Base-by-base conservation (phyloP, 2,797 vertebrate species). In the Eulemur mongoz region DNA sequence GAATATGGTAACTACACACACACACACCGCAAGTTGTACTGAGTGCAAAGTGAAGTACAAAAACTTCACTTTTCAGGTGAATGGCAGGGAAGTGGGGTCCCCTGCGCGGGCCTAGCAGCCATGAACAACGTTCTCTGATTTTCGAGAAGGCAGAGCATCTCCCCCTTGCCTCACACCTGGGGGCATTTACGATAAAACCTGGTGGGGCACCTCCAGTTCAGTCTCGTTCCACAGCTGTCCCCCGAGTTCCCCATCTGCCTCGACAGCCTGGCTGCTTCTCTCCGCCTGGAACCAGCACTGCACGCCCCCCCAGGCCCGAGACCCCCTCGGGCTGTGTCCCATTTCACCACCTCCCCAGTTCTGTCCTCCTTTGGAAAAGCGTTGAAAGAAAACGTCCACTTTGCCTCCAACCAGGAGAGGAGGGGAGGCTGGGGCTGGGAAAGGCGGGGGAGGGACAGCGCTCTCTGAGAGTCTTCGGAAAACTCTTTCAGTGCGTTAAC, bases 141-240 rank as follows among this genome's bases (percentile, higher is more conserved):
- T 27, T 23, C 9, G 1, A 5, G 4, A 4, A 30, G 72, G 20
- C 12, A 6, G 23, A 20, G 18, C 4, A 0, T 2, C 50, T 2
- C 10, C 27, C 7, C 7, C 25, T 20, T 40, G 38, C 4, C 3
- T 32, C 4, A 7, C 48, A 38, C 52, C 67, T 8, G 13, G 0
- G 9, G 40, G 27, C 32, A 1, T 25, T 30, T 45, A 38, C 40
- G 2, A 4, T 0, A 7, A n/a, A 43, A 35, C 20, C 57, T 14
- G 9, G 14, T 23, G 32, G 57, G 8, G 50, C 12, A 14, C 35
- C 40, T 15, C 22, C 8, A 0, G 13, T 3, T 32, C 40, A 1
- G 2, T 9, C 83, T 27, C 3, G 4, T 4, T 30, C 23, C 43
- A 50, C 23, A 6, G 0, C 35, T 2, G 0, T 15, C 40, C 15